phyloP scores from a whole-genome alignment of 2,113 vertebrate genomes.

The Micronycteris hirsuta region DNA sequence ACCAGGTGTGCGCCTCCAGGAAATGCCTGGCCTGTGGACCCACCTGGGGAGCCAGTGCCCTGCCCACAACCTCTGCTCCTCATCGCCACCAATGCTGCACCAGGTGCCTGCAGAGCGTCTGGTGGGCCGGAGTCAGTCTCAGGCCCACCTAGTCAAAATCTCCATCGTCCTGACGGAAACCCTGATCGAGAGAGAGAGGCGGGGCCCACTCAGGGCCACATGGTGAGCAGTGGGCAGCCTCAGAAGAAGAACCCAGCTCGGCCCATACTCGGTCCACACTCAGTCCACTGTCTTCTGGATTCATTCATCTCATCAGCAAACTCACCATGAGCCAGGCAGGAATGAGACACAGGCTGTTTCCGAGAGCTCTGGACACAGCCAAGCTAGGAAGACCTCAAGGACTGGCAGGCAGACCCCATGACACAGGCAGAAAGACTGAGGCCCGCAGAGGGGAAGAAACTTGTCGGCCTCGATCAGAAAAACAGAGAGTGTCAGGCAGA shows the following conservation, averaged over 20 bases:
- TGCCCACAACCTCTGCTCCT: background rate
- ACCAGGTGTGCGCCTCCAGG: background rate
- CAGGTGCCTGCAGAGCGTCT: background rate
- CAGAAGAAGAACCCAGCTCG: background rate
- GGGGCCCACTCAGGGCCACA: accelerated
- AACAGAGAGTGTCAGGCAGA: background rate
- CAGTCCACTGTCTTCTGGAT: background rate
- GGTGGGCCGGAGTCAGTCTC: background rate
- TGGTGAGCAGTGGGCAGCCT: background rate
- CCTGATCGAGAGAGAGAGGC: background rate
- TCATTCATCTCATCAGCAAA: background rate
- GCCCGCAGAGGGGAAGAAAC: background rate
- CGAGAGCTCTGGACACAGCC: background rate
- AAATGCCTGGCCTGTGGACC: background rate
- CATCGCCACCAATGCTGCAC: background rate
- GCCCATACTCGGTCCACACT: accelerated
- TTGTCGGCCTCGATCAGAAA: background rate
- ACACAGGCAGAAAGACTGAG: background rate
- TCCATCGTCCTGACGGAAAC: background rate
- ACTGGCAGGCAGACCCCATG: background rate
- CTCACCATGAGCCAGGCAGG: background rate
- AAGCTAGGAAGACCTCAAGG: background rate
- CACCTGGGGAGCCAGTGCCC: background rate
- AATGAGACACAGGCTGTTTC: background rate
- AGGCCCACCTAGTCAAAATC: accelerated